Base-by-base conservation (phyloP, 37 sponge, comb jelly and placozoan genomes). In the Ephydatia muelleri region DNA sequence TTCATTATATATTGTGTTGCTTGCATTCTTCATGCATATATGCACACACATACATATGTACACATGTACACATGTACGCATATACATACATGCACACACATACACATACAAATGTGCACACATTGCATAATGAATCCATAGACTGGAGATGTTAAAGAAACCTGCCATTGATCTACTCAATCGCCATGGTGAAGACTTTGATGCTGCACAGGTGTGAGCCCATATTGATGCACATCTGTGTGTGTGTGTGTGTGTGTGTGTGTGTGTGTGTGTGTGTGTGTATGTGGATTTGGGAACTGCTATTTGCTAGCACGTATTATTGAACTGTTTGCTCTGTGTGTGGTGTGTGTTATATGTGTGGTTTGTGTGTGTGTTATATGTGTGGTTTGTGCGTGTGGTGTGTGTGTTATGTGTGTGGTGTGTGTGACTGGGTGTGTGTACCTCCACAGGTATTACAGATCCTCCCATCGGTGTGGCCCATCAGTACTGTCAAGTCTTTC, bases 111-210 rank as follows among this genome's bases (percentile, higher is more conserved):
- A 66, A 65, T 80, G 27, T 57, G 25, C 66, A 8, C 29, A 69
- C 30, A 30, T 13, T 6, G 30, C 30, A 30, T 11, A 31, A 30
- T 69, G 70, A 11, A 11, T 27, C 32, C 30, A 31, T 21, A 38
- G 68, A 26, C 82, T 79, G 34, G 69, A 66, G 31, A 65, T 84
- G 3, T 66, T 90, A 27, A 81, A 86, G 28, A 73, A 40, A 21
- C 92, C 85, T 28, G 94, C 96, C 36, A 73, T 96, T 5, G 31
- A 80, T 0, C 70, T 96, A 2, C 92, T 96, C n/a, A 96, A 96
- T 78, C 76, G 80, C 9, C 89, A 88, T 73, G 88, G 84, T 67
- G 92, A 84, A 4, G 75, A 91, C 35, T 86, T 94, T 85, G 95
- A 94, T 84, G 78, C 88, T 23, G 92, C 82, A 48, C 82, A 91